phyloP scores from a whole-genome alignment of 1,140 invertebrate genomes.

The Coptotermes formosanus region DNA sequence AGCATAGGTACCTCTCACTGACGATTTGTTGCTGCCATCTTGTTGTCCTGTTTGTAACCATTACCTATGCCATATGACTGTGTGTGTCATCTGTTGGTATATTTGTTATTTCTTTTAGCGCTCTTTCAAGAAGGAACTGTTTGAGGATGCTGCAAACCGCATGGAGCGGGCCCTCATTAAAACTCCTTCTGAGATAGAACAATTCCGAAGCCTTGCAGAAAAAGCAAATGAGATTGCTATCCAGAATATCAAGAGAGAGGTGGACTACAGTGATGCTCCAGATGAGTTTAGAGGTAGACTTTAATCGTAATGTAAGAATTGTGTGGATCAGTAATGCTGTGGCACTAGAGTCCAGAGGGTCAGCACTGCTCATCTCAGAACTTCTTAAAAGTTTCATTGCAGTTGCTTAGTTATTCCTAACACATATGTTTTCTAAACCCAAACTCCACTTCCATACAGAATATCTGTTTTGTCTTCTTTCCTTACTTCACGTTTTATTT shows the following conservation, averaged over 20 bases:
- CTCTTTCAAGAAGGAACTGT: constrained; percentile 89
- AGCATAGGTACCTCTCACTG: no score
- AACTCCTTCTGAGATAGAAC: constrained; percentile 75
- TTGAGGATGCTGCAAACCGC: constrained; percentile 81
- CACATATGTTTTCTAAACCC: no score
- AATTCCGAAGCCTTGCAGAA: constrained; percentile 76
- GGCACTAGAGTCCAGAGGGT: not conserved
- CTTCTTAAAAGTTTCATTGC: no score
- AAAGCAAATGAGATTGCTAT: constrained; percentile 77
- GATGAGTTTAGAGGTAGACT: constrained; percentile 84
- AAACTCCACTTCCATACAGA: no score
- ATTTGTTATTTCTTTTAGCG: constrained; percentile 55
- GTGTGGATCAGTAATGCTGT: not conserved
- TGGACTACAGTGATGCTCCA: constrained; percentile 93
- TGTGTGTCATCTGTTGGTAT: no score
- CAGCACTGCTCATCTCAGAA: not conserved
- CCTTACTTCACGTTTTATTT: no score
- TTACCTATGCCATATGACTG: no score
- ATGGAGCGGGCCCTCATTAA: constrained; percentile 82
- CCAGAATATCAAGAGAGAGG: constrained; percentile 81
- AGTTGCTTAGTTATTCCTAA: no score
- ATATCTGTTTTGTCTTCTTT: no score
- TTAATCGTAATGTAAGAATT: not conserved
- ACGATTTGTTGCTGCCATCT: no score
- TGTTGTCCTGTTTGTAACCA: no score